phyloP scores from a whole-genome alignment of 2,113 vertebrate species.

The Alouatta palliata region DNA sequence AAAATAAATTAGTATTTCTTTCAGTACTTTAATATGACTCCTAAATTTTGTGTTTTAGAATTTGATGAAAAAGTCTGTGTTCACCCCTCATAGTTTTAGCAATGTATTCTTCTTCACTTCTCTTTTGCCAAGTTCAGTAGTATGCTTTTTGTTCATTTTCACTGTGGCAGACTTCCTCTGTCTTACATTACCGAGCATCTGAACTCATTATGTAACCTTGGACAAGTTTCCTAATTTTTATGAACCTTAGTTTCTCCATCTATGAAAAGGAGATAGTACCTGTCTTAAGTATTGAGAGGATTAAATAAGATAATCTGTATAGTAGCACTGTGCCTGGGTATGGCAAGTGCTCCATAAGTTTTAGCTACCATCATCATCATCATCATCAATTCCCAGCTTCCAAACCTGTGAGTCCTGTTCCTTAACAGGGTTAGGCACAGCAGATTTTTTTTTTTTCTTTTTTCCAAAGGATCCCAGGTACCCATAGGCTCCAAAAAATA shows the following conservation, averaged over 20 bases:
- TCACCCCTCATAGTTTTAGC: background rate
- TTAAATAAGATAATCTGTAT: background rate
- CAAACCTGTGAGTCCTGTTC: background rate
- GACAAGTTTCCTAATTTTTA: background rate
- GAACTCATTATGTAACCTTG: background rate
- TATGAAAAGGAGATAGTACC: background rate
- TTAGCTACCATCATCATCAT: background rate
- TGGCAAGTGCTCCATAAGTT: background rate
- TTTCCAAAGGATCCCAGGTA: background rate
- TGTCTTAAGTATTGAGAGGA: background rate
- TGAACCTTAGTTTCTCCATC: background rate
- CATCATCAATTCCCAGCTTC: background rate
- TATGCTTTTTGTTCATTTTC: background rate
- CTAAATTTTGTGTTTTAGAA: conserved; percentile 31
- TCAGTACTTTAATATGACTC: background rate
- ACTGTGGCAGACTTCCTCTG: background rate
- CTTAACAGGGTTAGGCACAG: background rate
- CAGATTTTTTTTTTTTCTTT: background rate
- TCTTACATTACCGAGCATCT: background rate
- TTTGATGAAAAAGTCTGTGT: background rate
- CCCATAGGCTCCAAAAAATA: background rate
- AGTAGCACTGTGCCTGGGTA: background rate
- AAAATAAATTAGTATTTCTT: background rate
- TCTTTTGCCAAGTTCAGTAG: background rate
- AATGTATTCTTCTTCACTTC: background rate